Base-by-base conservation (phyloP, 2,113 vertebrate genomes). In the Calyptomena viridis region DNA sequence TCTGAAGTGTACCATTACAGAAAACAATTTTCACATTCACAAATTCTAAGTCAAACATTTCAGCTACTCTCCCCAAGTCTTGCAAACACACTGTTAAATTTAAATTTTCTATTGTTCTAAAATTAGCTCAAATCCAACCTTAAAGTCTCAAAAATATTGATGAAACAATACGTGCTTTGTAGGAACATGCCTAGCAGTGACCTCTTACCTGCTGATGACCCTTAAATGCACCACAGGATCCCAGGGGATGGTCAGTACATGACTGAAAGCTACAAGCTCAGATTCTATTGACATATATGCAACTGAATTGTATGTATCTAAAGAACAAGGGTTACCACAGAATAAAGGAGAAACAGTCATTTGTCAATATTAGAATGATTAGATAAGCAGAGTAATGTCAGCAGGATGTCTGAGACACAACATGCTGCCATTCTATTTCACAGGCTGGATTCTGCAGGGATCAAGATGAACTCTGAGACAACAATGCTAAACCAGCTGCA, bases 281-380 rank as follows among this genome's bases (percentile, higher is more conserved):
- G 71, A 66, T 74, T 55, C 17, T 50, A 35, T 55, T 84, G 42
- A 58, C 63, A 28, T 71, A 74, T 52, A 53, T 64, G 52, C 47
- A 21, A 19, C 23, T 18, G 37, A 89, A 87, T 39, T 91, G 81
- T 72, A 89, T 84, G 56, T 71, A 84, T 72, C 71, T 76, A 35
- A 74, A 92, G 96, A 93, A 83, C 92, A 95, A 94, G 90, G 87
- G 76, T 82, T 94, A 33, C 23, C 20, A 25, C 9, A 84, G 91
- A 87, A 91, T 58, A 89, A 96, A 94, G 62, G 62, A 84, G 69
- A 75, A 87, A 49, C 56, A 35, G 66, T 71, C 69, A 58, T 93
- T 85, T 94, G 95, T 97, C 94, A 97, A 93, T 91, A 95, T 85
- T 89, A 73, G 89, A 53, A 49, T 1, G 81, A 73, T 87, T 91